These are phyloP conservation scores for Tilapia sparmanii DNA, from an alignment of 2,113 vertebrate genomes.

Conservation along the genomic window DNA sequence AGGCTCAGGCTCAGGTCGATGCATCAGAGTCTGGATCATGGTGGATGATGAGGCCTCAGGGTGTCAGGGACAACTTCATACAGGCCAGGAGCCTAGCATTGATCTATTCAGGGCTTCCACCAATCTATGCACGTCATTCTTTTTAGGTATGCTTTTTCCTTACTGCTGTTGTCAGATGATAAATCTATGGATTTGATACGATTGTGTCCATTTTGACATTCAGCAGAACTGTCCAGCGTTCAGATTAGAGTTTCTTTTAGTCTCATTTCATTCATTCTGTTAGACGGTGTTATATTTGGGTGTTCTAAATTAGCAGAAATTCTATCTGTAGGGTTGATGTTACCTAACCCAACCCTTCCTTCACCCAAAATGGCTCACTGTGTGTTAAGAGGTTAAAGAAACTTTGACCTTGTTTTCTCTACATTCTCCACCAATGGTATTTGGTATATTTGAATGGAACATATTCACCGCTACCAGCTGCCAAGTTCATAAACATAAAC, in stretches of 20 bases:
- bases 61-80: constrained; percentile 89
- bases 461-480: not conserved
- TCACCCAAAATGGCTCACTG: not conserved
- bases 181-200: not conserved
- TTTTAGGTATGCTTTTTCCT: not conserved
- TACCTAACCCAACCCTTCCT: not conserved
- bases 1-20: constrained; percentile 81
- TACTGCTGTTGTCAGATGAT: not conserved
- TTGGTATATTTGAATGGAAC: not conserved
- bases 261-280: not conserved
- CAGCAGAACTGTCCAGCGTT: not conserved
- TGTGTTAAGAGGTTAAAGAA: not conserved
- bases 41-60: constrained; percentile 88
- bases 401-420: not conserved
- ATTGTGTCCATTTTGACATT: not conserved
- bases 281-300: not conserved
- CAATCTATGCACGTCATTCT: not conserved
- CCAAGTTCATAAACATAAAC: not conserved
- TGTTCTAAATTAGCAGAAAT: not conserved
- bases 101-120: not conserved
- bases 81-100: constrained; percentile 64
- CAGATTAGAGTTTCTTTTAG: not conserved
- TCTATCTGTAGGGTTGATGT: not conserved
- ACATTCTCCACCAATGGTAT: not conserved
- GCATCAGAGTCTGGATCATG: constrained; percentile 89